Conservation (phyloP, 2,113 vertebrate genomes). For the Tragelaphus imberbis region DNA sequence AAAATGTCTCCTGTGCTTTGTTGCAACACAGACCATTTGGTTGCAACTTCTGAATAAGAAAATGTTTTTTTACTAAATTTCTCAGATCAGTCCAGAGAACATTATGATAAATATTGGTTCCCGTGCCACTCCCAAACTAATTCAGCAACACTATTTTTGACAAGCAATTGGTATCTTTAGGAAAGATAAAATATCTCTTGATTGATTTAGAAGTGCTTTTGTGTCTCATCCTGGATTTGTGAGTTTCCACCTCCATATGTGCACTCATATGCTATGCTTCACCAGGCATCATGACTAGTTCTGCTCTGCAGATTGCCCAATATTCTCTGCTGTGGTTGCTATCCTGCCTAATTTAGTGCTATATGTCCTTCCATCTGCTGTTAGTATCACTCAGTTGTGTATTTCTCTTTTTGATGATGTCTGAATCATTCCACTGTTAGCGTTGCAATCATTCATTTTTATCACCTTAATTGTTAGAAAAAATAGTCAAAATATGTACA, state of each 20-base stretch:
- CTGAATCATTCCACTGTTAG: background rate
- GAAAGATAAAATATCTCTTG: background rate
- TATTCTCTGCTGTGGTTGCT: background rate
- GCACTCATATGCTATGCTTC: background rate
- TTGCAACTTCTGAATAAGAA: background rate
- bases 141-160: background rate
- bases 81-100: background rate
- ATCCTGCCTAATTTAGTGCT: background rate
- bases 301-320: background rate
- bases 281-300: background rate
- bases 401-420: background rate
- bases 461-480: background rate
- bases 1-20: background rate
- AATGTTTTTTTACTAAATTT: background rate
- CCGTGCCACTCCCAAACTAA: background rate
- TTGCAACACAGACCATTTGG: background rate
- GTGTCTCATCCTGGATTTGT: background rate
- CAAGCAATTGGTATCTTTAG: background rate
- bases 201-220: background rate
- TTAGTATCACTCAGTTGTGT: background rate
- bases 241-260: background rate
- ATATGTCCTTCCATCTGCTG: background rate
- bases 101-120: background rate
- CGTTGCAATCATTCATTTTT: background rate
- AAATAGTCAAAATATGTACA: background rate